Evolutionary conservation across 2,888 invertebrate genomes (phyloP), one percentile per base, ranked within the genome.

Genomic region (Yponomeuta sedellus): DNA sequence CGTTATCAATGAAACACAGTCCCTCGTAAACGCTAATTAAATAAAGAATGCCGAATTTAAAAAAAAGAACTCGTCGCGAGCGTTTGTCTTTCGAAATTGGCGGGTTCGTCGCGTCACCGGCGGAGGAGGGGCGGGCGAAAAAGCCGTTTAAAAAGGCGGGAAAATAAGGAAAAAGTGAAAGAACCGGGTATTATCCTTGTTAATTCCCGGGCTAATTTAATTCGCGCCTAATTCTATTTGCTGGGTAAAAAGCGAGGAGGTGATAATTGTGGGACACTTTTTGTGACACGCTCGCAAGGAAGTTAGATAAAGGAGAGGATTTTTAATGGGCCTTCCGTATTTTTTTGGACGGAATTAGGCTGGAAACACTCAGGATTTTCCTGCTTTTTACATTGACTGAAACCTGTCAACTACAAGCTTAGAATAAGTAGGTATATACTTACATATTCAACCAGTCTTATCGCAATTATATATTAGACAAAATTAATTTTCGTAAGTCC

Each of bases 201-300:
- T 91, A 91, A 90, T 90, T 84, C 89, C 80, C 80, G 77, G 83
- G 84, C 81, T 89, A 90, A 91, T 91, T 88, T 87, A 89, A 90
- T 91, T 90, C 86, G 74, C 86, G 85, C 87, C 83, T 90, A 90
- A 91, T 90, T 90, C 90, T 90, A 91, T 90, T 91, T 89, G 85
- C 82, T 74, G 84, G 86, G 86, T 85, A 85, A 88, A 86, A 52
- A 52, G 44, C 82, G 87, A 85, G 85, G 83, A 86, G 83, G 90
- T 87, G 89, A 88, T 90, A 91, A 91, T 88, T 90, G 85, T 82
- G 79, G 79, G 83, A 81, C 81, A 78, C 76, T 87, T 89, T 88
- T 82, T 78, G 75, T 73, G 75, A 77, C 74, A 78, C 75, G 78
- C 82, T 76, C 74, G 77, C 16, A 76, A 77, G 77, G 72, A 70